phyloP scores from a whole-genome alignment of 1,140 invertebrate genomes.

The Dolichoris vasculosae region DNA sequence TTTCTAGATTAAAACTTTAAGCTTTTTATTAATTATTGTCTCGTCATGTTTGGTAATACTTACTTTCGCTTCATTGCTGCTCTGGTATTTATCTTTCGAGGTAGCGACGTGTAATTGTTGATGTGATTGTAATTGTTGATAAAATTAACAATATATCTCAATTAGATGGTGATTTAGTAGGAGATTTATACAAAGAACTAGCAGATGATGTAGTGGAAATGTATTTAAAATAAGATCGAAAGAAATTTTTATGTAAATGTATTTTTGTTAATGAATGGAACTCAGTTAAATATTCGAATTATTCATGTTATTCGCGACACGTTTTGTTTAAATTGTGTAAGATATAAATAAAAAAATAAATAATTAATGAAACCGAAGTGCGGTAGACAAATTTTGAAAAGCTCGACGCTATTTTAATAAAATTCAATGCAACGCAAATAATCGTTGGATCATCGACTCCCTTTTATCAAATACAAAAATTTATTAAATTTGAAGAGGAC shows the following conservation, averaged over 20 bases:
- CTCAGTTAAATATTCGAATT: neutral
- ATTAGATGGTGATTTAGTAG: neutral
- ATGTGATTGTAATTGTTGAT: no score
- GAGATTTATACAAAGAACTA: neutral
- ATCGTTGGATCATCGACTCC: no score
- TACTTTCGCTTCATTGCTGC: neutral
- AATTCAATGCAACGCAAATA: no score
- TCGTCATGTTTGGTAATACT: neutral
- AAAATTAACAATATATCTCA: neutral
- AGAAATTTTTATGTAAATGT: no score
- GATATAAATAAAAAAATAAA: no score
- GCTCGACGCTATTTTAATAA: no score
- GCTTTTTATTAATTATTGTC: conserved; percentile 11
- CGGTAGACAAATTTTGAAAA: no score
- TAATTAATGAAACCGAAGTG: no score
- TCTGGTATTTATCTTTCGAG: neutral
- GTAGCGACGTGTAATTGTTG: neutral
- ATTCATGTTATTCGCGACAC: neutral
- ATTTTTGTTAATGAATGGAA: neutral
- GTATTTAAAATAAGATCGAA: neutral
- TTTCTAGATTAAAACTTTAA: neutral
- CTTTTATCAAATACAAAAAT: no score
- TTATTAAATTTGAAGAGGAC: no score
- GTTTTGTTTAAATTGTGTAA: no score
- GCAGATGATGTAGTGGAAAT: neutral